phyloP scores from a whole-genome alignment of 2,888 invertebrate species.

The Drosophila fungiperda region DNA sequence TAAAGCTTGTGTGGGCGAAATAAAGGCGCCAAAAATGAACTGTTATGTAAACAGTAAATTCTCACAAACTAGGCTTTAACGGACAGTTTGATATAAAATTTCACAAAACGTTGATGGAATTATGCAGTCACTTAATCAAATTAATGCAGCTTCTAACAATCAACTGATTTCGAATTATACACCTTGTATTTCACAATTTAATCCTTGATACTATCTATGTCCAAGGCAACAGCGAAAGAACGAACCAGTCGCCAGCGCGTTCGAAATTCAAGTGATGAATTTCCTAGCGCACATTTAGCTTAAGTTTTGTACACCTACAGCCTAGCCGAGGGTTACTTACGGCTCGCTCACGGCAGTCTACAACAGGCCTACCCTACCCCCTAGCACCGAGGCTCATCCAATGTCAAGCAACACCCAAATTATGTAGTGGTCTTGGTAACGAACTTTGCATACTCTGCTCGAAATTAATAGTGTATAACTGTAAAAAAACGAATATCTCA shows the following conservation, averaged over 20 bases:
- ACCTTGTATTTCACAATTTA: slow-evolving; percentile 13
- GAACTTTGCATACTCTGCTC: slow-evolving; percentile 44
- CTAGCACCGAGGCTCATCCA: slow-evolving; percentile 5
- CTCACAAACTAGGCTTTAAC: slow-evolving; percentile 52
- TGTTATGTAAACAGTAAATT: slow-evolving; percentile 51
- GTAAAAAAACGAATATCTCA: not conserved
- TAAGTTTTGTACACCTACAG: slow-evolving; percentile 80
- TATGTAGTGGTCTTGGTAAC: not conserved
- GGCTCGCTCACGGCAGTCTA: slow-evolving; percentile 54
- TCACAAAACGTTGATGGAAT: slow-evolving; percentile 28
- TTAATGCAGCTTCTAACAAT: slow-evolving; percentile 14
- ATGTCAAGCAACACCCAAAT: slow-evolving; percentile 29
- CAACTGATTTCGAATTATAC: not conserved
- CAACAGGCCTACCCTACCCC: slow-evolving; percentile 21
- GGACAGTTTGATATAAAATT: slow-evolving; percentile 50
- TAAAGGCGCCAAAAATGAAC: slow-evolving; percentile 30
- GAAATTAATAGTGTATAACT: not conserved
- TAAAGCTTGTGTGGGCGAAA: slow-evolving; percentile 4
- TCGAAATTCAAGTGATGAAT: slow-evolving; percentile 83
- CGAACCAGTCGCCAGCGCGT: slow-evolving; percentile 82
- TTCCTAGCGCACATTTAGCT: slow-evolving; percentile 79
- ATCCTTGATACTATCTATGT: slow-evolving; percentile 6
- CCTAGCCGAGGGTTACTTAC: slow-evolving; percentile 52
- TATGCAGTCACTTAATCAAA: slow-evolving; percentile 21
- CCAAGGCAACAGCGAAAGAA: slow-evolving; percentile 23